Evolutionary conservation across 2,888 invertebrate genomes (phyloP), one percentile per base, ranked within the genome.

Genomic region (Caenorhabditis plicata): DNA sequence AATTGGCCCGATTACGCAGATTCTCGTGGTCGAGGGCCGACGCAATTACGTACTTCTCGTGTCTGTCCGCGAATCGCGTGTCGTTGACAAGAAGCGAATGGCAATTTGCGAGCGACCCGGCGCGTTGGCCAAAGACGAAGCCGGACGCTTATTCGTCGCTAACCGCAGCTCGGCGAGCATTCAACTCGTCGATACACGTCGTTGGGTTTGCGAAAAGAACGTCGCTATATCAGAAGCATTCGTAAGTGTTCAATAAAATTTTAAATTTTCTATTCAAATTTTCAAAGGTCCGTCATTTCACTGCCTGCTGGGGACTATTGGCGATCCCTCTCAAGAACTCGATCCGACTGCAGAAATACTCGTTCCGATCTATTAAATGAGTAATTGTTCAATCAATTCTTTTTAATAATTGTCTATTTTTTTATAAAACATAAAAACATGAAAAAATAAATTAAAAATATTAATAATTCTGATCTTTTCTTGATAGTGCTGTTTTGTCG

Each of bases 91-190:
- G 15, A 56, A 63, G 31, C 41, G 63, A 33, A 58, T 71, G 57
- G 68, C 68, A 9, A 48, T 71, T 36, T 68, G 68, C 29, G 66
- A 71, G 43, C 22, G 68, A 15, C 71, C 71, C 0, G 65, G 64
- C 9, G 66, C 68, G 0, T 40, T 71, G 19, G 66, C 71, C 0
- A 48, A 47, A 22, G 71, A 71, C 49, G 71, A 71, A 51, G 64
- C 64, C n/a, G 71, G 71, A 61, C 62, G 68, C n/a, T 54, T 71
- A 4, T 71, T 68, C 46, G 71, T 68, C 9, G 56, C 63, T 13
- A 64, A 68, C 38, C 61, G 66, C 1, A 47, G 54, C 20, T 42
- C 52, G 5, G 64, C 68, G 0, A 56, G 56, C 19, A 58, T 66
- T 19, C 66, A 64, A 38, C 38, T 69, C n/a, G 68, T 71, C 9